phyloP scores from a whole-genome alignment of 2,797 vertebrate genomes.

The Neoniphon sammara region DNA sequence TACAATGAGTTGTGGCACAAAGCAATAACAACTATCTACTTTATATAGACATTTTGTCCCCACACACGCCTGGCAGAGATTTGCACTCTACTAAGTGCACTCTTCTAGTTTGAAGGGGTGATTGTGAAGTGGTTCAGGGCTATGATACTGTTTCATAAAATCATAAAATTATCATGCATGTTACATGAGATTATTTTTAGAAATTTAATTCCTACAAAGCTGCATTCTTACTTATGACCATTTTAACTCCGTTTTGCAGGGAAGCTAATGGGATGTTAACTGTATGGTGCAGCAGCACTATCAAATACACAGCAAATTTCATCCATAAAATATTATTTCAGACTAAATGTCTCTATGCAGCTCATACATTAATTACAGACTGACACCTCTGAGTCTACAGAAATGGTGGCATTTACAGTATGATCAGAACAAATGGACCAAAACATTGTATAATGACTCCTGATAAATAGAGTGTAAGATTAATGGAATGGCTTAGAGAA shows the following conservation, averaged over 20 bases:
- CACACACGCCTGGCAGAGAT: too few species aligned
- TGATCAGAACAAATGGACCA: constrained; percentile 60
- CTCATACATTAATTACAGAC: constrained; percentile 40
- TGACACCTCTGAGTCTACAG: constrained; percentile 19
- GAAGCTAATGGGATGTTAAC: background rate
- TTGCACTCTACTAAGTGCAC: too few species aligned
- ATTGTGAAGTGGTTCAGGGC: background rate
- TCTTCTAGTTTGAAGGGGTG: background rate
- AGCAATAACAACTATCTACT: too few species aligned
- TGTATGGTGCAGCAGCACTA: background rate
- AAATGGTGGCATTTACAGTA: constrained; percentile 42
- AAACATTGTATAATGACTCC: constrained; percentile 51
- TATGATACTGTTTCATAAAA: background rate
- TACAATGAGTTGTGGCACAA: too few species aligned
- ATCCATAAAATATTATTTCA: background rate
- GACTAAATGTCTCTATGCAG: constrained; percentile 1
- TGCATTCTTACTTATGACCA: background rate
- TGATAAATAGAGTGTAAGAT: constrained; percentile 40
- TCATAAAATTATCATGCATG: background rate
- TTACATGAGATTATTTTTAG: background rate
- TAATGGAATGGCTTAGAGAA: constrained; percentile 55
- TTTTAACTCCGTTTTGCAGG: background rate
- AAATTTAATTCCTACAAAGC: background rate
- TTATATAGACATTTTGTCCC: too few species aligned
- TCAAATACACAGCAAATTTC: background rate